phyloP scores from a whole-genome alignment of 2,113 vertebrate genomes.

The Brachypodius melanocephalos region DNA sequence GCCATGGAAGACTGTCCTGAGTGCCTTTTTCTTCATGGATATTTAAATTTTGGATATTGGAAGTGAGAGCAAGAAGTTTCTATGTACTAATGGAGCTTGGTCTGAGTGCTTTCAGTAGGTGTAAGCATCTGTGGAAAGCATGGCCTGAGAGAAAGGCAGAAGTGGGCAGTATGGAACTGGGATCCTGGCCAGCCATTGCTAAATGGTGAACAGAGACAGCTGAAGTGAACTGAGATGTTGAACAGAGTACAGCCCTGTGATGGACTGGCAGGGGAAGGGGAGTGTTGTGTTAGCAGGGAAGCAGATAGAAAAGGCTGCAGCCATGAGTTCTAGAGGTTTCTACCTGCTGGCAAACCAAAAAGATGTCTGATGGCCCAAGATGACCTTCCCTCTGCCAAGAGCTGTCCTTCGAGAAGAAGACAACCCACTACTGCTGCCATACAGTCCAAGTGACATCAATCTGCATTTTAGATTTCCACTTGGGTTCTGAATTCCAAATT shows the following conservation, averaged over 20 bases:
- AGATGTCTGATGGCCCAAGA: not conserved
- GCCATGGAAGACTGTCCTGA: not conserved
- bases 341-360: not conserved
- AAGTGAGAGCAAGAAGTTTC: not conserved
- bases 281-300: not conserved
- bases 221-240: not conserved
- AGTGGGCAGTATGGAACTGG: not conserved
- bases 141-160: not conserved
- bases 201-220: not conserved
- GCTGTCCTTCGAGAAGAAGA: not conserved
- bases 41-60: not conserved
- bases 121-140: not conserved
- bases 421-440: not conserved
- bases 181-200: not conserved
- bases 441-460: not conserved
- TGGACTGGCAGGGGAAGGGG: not conserved
- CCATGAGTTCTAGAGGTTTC: not conserved
- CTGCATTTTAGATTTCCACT: not conserved
- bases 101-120: not conserved
- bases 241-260: rapidly evolving
- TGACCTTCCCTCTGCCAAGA: not conserved
- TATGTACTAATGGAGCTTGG: rapidly evolving
- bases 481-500: not conserved
- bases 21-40: not conserved
- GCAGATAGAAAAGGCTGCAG: not conserved